Evolutionary conservation across 2,113 vertebrate genomes (phyloP).

Genomic region (Phrynosoma platyrhinos): DNA sequence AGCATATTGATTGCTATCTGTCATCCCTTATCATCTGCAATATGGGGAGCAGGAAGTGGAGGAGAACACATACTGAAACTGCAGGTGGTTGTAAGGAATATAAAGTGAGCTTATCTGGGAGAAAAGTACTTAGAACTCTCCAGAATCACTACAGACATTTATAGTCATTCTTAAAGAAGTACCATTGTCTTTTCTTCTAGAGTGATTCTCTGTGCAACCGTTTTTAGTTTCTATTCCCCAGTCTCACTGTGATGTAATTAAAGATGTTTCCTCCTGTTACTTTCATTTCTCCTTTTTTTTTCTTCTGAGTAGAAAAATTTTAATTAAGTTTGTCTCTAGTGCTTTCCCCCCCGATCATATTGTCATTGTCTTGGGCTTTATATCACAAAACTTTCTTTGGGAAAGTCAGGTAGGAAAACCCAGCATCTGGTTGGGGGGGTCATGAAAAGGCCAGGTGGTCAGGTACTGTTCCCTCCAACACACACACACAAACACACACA

Average conservation of each 20-base stretch:
- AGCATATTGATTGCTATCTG: background rate
- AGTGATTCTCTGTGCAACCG: background rate
- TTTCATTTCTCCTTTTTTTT: background rate
- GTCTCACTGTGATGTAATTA: background rate
- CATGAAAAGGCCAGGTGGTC: background rate
- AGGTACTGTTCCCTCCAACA: background rate
- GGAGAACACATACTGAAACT: background rate
- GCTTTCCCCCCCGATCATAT: background rate
- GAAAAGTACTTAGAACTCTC: background rate
- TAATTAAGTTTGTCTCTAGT: background rate
- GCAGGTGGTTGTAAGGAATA: background rate
- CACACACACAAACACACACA: background rate
- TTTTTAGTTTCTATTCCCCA: slow-evolving; percentile 9
- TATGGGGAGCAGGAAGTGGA: background rate
- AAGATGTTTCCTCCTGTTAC: background rate
- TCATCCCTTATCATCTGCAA: background rate
- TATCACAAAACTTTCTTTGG: background rate
- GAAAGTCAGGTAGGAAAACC: background rate
- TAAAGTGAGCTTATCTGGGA: background rate
- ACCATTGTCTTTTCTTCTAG: background rate
- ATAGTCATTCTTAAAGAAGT: background rate
- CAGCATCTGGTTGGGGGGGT: too few relatives aligned
- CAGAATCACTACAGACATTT: background rate
- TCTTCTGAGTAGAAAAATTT: background rate
- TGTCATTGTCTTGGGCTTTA: background rate